Conservation (phyloP, 1,140 invertebrate species). For the Zaprionus taronus region DNA sequence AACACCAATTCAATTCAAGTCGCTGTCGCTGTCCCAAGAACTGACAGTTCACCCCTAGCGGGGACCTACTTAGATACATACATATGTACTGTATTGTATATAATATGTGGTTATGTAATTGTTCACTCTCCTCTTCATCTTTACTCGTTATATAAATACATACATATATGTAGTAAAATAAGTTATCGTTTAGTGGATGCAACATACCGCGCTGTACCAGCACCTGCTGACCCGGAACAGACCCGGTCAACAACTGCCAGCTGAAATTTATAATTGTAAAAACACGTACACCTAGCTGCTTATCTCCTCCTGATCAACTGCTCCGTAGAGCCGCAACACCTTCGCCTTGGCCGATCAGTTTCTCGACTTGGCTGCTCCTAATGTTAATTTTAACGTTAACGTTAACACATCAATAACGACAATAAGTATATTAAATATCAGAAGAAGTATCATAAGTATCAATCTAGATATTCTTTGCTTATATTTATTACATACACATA, state of each 20-base stretch:
- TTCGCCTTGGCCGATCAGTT: constrained; percentile 6
- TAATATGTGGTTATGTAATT: constrained; percentile 46
- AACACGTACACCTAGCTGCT: constrained; percentile 31
- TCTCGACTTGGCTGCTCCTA: constrained; percentile 38
- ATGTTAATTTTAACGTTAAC: constrained; percentile 60
- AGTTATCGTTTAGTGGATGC: constrained; percentile 79
- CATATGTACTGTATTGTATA: constrained; percentile 46
- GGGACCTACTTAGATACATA: constrained; percentile 35
- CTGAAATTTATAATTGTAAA: constrained; percentile 66
- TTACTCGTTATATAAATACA: constrained; percentile 37
- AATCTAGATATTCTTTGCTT: constrained; percentile 63
- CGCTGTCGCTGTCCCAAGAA: constrained; percentile 28
- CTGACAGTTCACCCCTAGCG: constrained; percentile 17
- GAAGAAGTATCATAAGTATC: constrained; percentile 70
- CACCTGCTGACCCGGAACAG: constrained; percentile 36
- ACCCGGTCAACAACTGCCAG: constrained; percentile 55
- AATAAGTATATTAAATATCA: constrained; percentile 61
- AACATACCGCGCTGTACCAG: constrained; percentile 77
- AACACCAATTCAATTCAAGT: constrained; percentile 40
- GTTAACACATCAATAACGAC: constrained; percentile 76
- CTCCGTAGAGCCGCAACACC: too few relatives aligned
- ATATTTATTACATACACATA: constrained; percentile 38
- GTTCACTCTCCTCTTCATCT: constrained; percentile 14
- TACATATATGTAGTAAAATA: constrained; percentile 64
- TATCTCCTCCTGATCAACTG: background rate